Base-by-base conservation (phyloP, 2,113 vertebrate genomes). In the Picathartes gymnocephalus region DNA sequence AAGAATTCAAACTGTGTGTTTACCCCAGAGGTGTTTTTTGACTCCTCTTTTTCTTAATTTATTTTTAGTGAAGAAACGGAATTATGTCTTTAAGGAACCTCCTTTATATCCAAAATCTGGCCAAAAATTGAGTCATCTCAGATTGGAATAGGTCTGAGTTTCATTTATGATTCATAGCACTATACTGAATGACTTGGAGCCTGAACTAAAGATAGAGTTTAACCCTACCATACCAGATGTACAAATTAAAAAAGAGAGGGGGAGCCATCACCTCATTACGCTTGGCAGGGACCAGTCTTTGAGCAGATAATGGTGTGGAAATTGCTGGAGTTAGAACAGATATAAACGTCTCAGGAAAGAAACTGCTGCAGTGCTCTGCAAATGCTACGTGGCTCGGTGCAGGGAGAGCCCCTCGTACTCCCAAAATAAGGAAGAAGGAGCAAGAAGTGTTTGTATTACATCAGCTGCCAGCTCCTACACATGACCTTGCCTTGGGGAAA, bases 91-190 rank as follows among this genome's bases (percentile, higher is more conserved):
- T 81, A 79, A 81, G 65, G n/a, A 60, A 9, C 4, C 5, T 33
- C 39, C 17, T 2, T 78, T 66, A 11, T 39, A 27, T 9, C 20
- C 8, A 48, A 92, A 90, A 81, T 64, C 33, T 68, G 20, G 42
- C 90, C 85, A 94, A 90, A 70, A 80, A 30, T 5, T 83, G 64
- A 92, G 60, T 91, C 47, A 96, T 11, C 19, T 96, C 39, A 81
- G 39, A 28, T 35, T 91, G 60, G 47, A 86, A 74, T 35, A 78
- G 33, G 18, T 80, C 54, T 81, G 78, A 76, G 27, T 86, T 91
- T 73, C 11, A 8, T 72, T 50, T 91, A 33, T 81, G 84, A 81
- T 87, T 91, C 81, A 74, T 44, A 70, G 33, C 35, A 84, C 39
- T 78, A 33, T 58, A 74, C 2, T 51, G 66, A 85, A 90, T 39